Evolutionary conservation across 2,113 vertebrate genomes (phyloP), one percentile per base, ranked within the genome.

Genomic region (Serinus canaria): DNA sequence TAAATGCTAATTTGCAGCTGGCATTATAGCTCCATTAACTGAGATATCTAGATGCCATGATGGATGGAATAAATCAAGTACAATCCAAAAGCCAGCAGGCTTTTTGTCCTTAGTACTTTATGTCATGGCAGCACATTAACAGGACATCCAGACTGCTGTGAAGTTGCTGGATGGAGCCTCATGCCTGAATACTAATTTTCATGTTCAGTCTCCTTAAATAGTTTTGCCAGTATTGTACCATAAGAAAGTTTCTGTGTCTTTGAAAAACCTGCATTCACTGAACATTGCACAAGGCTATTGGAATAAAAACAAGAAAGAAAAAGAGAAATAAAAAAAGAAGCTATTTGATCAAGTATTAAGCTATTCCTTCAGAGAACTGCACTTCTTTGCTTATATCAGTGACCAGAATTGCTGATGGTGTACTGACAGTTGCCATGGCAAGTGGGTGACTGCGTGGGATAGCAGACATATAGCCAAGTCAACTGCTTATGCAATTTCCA

Each of bases 361-460:
- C 86, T 81, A 73, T 76, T 94, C 87, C 87, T 94, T 86, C 74
- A 86, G 33, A 86, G 58, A 94, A 79, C 67, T 13, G 4, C 85
- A 87, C 58, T 91, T 92, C 69, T 76, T 56, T 85, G 74, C 92
- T 91, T 83, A 83, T 7, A 80, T 89, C 89, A 90, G 47, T 89
- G 83, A 96, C 89, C 96, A 95, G 94, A 97, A 95, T 92, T 93
- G 95, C 92, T 96, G 97, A 94, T 28, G 83, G 64, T 47, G 81
- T 90, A 73, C 90, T 88, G 95, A 95, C 96, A 96, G 95, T 95
- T 95, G 93, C 88, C 95, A 94, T 94, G 95, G 91, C 92, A 92
- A 95, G 87, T 53, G 85, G 80, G 76, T 87, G 76, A 90, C 83
- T 95, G 94, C 56, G 93, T 96, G 83, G 95, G 94, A 85, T 22